Evolutionary conservation across 2,113 vertebrate species (phyloP).

Genomic region (Poecile atricapillus): DNA sequence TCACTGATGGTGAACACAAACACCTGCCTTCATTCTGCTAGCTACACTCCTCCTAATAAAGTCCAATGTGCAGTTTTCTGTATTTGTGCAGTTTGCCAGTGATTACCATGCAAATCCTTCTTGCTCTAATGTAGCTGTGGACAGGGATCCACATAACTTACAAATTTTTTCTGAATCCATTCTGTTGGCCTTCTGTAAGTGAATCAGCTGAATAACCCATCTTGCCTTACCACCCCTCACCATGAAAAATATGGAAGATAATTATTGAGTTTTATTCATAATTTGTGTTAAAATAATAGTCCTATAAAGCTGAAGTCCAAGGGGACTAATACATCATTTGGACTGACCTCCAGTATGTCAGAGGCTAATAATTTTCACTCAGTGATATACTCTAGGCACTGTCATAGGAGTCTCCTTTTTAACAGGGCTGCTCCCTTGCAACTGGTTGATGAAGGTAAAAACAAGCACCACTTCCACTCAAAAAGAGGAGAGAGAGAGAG

Average conservation of each 20-base stretch:
- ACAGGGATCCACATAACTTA: neutral
- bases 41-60: neutral
- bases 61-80: neutral
- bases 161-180: neutral
- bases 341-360: neutral
- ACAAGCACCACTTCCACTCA: neutral
- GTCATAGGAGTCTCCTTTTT: neutral
- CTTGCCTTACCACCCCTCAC: too few relatives aligned
- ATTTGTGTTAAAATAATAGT: neutral
- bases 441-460: neutral
- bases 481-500: neutral
- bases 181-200: neutral
- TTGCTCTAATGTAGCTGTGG: neutral
- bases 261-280: neutral
- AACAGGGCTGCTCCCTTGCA: neutral
- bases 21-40: neutral
- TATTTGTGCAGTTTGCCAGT: neutral
- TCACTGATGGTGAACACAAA: rapidly evolving
- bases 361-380: conserved; percentile 11
- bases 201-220: neutral
- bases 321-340: neutral
- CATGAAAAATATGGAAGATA: neutral
- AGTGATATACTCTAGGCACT: neutral
- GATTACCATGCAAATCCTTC: neutral
- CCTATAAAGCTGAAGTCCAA: neutral